Conservation (phyloP, 1,140 invertebrate species). For the Cotesia typhae region DNA sequence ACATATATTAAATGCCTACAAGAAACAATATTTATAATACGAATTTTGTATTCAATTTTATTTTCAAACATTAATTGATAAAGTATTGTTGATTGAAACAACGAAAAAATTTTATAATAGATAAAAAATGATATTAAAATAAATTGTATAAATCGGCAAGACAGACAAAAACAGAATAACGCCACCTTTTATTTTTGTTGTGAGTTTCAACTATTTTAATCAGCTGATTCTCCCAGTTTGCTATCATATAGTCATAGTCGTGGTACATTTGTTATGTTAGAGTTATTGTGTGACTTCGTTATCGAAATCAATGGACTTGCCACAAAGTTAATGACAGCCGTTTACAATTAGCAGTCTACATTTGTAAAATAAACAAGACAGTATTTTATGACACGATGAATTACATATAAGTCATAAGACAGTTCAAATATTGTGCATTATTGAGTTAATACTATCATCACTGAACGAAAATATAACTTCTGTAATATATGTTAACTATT, state of each 20-base stretch:
- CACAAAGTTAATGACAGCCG: no score
- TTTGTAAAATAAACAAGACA: conserved; percentile 9
- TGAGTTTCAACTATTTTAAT: neutral
- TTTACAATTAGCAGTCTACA: no score
- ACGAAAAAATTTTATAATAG: no score
- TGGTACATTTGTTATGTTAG: neutral
- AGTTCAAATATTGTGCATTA: neutral
- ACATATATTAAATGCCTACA: no score
- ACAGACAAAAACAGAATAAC: no score
- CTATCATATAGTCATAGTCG: neutral
- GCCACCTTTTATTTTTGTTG: no score
- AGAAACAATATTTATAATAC: no score
- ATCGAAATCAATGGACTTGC: neutral
- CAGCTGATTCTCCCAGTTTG: conserved; percentile 3
- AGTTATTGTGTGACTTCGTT: neutral
- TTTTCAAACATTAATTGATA: no score
- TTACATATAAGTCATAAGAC: neutral
- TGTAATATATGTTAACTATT: conserved; percentile 1
- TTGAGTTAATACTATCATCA: neutral
- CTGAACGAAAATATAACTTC: neutral
- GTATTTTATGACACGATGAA: neutral
- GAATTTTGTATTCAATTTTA: no score
- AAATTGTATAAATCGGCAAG: no score
- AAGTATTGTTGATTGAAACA: no score
- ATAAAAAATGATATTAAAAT: no score